A percentile compares a stretch with the other conserved stretches of the same genome.
Evolutionary conservation across 1,140 invertebrate species (phyloP).

Genomic region (Pissodes strobi): DNA sequence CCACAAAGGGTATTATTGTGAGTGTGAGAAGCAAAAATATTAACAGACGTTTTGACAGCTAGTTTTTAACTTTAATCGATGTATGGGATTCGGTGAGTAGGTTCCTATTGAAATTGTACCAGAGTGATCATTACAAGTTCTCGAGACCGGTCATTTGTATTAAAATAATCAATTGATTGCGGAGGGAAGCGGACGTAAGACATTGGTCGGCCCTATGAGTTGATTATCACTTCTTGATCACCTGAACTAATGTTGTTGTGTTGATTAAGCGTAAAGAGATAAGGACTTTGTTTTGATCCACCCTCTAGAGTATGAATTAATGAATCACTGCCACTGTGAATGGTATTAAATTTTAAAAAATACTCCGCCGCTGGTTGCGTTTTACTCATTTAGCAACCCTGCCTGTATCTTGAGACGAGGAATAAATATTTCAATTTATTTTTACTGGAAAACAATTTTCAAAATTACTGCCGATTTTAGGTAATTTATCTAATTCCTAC

Average conservation of each 20-base stretch:
- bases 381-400: too few species aligned
- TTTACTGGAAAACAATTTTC: too few species aligned
- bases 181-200: neutral
- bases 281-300: too few species aligned
- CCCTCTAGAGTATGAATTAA: too few species aligned
- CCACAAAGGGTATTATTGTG: slow-evolving; percentile 33
- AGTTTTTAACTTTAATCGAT: slow-evolving; percentile 26
- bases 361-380: too few species aligned
- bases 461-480: too few species aligned
- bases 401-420: too few species aligned
- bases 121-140: slow-evolving; percentile 13
- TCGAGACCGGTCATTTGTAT: neutral
- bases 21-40: slow-evolving; percentile 26
- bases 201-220: neutral
- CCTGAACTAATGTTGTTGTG: neutral
- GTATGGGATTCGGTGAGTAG: slow-evolving; percentile 25
- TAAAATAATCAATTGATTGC: slow-evolving; percentile 14
- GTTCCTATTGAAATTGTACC: slow-evolving; percentile 28
- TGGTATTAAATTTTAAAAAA: too few species aligned
- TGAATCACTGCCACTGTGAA: too few species aligned
- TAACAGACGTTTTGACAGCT: slow-evolving; percentile 33
- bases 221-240: neutral
- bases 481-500: too few species aligned
- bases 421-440: too few species aligned
- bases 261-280: too few species aligned